Evolutionary conservation across 2,797 vertebrate species (phyloP).

Genomic region (Cynodonichthys magdalenae): DNA sequence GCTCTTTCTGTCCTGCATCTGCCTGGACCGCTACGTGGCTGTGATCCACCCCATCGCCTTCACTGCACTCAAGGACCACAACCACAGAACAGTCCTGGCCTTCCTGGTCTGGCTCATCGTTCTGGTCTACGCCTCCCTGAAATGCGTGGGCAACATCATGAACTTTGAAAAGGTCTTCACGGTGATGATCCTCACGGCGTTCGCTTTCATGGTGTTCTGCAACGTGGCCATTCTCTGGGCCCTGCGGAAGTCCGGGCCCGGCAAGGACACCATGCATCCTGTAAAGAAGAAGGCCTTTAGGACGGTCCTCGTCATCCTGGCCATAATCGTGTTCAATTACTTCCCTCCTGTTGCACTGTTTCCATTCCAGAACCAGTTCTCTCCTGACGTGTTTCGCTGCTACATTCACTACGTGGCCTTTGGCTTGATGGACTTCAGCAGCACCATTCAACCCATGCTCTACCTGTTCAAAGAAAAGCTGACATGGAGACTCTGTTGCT

Average conservation of each 20-base stretch:
- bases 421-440: constrained; percentile 83
- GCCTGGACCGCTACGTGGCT: constrained; percentile 83
- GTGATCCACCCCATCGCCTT: constrained; percentile 82
- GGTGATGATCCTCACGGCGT: constrained; percentile 69
- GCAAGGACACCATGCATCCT: constrained; percentile 78
- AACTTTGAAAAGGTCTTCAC: constrained; percentile 78
- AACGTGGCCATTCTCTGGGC: constrained; percentile 77
- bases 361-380: constrained; percentile 78
- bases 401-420: constrained; percentile 80
- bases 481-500: constrained; percentile 38
- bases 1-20: constrained; percentile 82
- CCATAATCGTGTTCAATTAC: constrained; percentile 83
- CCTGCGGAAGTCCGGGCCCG: constrained; percentile 64
- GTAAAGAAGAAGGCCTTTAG: constrained; percentile 84
- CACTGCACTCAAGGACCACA: constrained; percentile 76
- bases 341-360: constrained; percentile 81
- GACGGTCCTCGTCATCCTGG: constrained; percentile 81
- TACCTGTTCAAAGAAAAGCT: constrained; percentile 77
- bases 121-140: constrained; percentile 68
- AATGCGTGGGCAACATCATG: constrained; percentile 63
- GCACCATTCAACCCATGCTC: constrained; percentile 82
- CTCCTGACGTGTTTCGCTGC: constrained; percentile 67
- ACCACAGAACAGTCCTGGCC: constrained; percentile 62
- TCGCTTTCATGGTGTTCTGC: constrained; percentile 83
- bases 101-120: constrained; percentile 70